Percentiles rank a stretch among this genome's conserved stretches.
Conservation (phyloP, 2,113 vertebrate species). For the Sterna hirundo region DNA sequence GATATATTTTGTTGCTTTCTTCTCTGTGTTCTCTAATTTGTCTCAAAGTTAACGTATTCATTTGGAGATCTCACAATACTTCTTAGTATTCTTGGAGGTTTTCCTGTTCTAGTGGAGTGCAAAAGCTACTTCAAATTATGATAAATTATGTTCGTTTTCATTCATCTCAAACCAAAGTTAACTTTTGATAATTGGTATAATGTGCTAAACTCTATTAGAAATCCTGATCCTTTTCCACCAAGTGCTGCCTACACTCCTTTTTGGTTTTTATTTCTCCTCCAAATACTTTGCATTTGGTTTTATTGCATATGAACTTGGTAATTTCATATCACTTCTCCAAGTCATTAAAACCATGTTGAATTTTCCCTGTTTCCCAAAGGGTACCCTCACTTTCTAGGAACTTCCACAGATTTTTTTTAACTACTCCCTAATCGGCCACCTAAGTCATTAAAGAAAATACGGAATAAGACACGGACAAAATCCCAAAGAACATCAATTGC, state of each 20-base stretch:
- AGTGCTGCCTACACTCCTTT: not conserved
- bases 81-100: not conserved
- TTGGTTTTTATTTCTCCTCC: not conserved
- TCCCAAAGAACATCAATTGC: not conserved
- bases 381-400: not conserved
- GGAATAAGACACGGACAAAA: not conserved
- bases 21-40: not conserved
- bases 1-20: not conserved
- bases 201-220: not conserved
- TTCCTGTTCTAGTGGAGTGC: not conserved
- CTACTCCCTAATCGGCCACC: not conserved
- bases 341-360: not conserved
- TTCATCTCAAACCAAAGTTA: not conserved
- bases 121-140: not conserved
- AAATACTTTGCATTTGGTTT: not conserved
- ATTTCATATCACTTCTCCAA: not conserved
- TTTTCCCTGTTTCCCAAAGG: not conserved
- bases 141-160: not conserved
- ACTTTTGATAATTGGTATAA: not conserved
- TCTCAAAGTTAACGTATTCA: accelerated
- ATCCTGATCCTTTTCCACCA: not conserved
- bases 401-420: not conserved
- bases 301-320: not conserved
- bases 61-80: not conserved
- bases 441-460: not conserved